phyloP scores from a whole-genome alignment of 92 coral and sea anemone species.

The Micromussa lordhowensis region DNA sequence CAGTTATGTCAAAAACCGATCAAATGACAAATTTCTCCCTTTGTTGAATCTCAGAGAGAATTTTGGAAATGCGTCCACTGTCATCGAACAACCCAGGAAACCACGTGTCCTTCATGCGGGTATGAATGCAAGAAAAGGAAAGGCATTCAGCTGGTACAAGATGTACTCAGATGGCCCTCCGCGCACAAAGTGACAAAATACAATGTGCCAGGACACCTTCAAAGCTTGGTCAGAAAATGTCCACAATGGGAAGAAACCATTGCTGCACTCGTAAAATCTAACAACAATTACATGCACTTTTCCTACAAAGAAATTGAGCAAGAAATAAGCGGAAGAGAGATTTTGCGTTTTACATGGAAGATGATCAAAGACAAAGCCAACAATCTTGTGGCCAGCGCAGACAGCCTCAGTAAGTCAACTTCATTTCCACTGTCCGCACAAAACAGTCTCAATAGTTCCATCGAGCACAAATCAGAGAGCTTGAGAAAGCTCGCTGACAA shows the following conservation, averaged over 20 bases:
- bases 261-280: neutral
- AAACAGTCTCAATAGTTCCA: neutral
- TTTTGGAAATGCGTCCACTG: too few relatives aligned
- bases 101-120: too few relatives aligned
- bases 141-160: too few relatives aligned
- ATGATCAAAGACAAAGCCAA: conserved; percentile 2
- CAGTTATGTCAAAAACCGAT: too few relatives aligned
- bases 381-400: neutral
- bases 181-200: too few relatives aligned
- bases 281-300: too few relatives aligned
- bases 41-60: too few relatives aligned
- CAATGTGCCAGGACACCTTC: neutral
- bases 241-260: conserved; percentile 26
- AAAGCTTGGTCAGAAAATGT: conserved; percentile 9
- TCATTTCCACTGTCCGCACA: conserved; percentile 15
- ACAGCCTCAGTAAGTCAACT: neutral
- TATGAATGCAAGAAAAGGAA: too few relatives aligned
- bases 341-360: neutral
- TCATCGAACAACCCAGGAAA: too few relatives aligned
- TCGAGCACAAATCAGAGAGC: neutral
- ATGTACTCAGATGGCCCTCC: too few relatives aligned
- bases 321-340: conserved; percentile 1
- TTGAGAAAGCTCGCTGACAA: conserved; percentile 3
- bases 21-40: too few relatives aligned
- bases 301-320: conserved; percentile 19